Base-by-base conservation (phyloP, 2,113 vertebrate genomes). In the Mus musculus region DNA sequence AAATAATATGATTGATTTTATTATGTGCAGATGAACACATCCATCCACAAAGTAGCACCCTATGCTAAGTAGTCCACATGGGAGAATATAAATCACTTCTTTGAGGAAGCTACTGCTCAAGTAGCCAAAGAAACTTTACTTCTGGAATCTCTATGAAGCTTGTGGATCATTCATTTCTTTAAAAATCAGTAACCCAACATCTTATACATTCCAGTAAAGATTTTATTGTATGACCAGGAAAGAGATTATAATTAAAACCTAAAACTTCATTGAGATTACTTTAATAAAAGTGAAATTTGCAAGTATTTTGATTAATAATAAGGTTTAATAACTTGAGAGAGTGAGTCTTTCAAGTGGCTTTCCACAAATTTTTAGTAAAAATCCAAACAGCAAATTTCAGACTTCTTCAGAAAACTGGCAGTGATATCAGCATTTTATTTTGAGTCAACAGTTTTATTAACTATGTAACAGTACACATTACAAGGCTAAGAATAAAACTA, bases 1-100 rank as follows among this genome's bases (percentile, higher is more conserved):
- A 94, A 84, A 76, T 96, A 67, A 69, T 28, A 24, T 75, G 36
- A 96, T 30, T 94, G 75, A 69, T 92, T 94, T 88, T 90, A 85
- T 78, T 93, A 88, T 90, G 39, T 87, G 69, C 76, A 84, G 11
- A 78, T 24, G n/a, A 97, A 93, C 61, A 88, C 77, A 86, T 81
- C 52, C 19, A 94, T 93, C 14, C 52, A 72, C 59, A 93, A 75
- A 90, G 52, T 88, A 75, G 28, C 84, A 89, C 84, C 1, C 8
- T 22, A 36, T 95, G 91, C 42, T 80, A 92, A 91, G 42, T 28
- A 54, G 3, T 80, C 17, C 86, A 92, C 76, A 94, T 90, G 63
- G n/a, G 42, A 95, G 65, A 90, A 80, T 7, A 71, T 75, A 89
- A 96, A 61, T 1, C 39, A 84, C 65, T 93, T 77, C 84, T 86